Percentiles rank a stretch among this genome's conserved stretches.
Conservation (phyloP, 2,113 vertebrate genomes). For the Zingel zingel region DNA sequence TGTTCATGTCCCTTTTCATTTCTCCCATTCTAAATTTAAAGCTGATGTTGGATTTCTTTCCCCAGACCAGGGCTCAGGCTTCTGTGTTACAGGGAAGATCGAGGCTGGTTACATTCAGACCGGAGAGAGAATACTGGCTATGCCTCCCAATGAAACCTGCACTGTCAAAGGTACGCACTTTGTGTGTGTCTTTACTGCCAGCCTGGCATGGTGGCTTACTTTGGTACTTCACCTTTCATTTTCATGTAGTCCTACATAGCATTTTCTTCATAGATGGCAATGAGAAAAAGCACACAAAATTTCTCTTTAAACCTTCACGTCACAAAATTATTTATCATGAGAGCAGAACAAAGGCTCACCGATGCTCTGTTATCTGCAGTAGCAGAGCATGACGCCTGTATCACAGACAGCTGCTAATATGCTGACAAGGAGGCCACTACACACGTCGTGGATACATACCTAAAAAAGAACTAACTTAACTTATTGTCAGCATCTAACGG, state of each 20-base stretch:
- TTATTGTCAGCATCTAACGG: neutral
- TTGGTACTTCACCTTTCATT: neutral
- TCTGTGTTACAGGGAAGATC: conserved; percentile 98
- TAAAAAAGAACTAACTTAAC: neutral
- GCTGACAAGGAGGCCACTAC: neutral
- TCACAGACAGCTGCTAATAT: neutral
- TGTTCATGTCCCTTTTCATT: neutral
- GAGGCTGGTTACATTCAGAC: conserved; percentile 95
- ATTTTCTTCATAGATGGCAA: neutral
- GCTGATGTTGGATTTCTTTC: conserved; percentile 52
- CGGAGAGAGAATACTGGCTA: conserved; percentile 92
- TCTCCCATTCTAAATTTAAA: conserved; percentile 11
- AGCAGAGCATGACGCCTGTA: neutral
- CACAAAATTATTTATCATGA: neutral
- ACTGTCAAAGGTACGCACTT: conserved; percentile 91
- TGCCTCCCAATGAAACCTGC: conserved; percentile 99
- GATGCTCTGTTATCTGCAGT: neutral
- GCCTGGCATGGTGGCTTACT: neutral
- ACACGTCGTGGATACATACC: neutral
- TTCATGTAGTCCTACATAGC: neutral
- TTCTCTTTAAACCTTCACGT: neutral
- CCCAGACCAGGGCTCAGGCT: conserved; percentile 97
- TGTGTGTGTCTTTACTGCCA: neutral
- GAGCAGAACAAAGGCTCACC: neutral
- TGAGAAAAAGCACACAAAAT: neutral